Base-by-base conservation (phyloP, 2,888 invertebrate genomes). In the Caenorhabditis zanzibari region DNA sequence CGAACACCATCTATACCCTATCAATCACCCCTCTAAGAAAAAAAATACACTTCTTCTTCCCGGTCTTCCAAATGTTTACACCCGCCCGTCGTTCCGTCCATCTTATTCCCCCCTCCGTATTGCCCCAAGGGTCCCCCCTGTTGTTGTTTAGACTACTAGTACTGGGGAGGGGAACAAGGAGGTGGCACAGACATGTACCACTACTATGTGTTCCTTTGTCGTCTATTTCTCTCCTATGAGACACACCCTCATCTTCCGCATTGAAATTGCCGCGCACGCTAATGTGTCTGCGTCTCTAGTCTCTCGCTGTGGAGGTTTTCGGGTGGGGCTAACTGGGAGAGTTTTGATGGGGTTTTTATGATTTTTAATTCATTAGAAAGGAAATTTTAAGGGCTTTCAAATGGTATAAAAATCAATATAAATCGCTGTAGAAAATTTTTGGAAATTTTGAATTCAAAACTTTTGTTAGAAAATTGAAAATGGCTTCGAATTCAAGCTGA, bases 161-260 rank as follows among this genome's bases (percentile, higher is more conserved):
- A n/a, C 32, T 32, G n/a, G n/a, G n/a, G n/a, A 32, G 32, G 32
- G 7, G 32, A 7, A 32, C 5, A 32, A 32, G 32, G 32, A 32
- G 32, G 68, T 76, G 68, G 56, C 54, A 69, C 58, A n/a, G 54
- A 41, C 22, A 24, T 24, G 64, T 69, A 66, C 68, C 73, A 41
- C 63, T 44, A 58, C 24, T 16, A 44, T 44, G 10, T 44, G 14
- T 58, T 59, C 22, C 26, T 44, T 28, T 52, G 52, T 56, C 73
- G 72, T 71, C 59, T 77, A 38, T 73, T 75, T 77, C 68, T 76
- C 76, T 68, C 7, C 32, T 32, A n/a, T n/a, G n/a, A n/a, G n/a
- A n/a, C 32, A 6, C 32, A 6, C 32, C 7, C 32, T 56, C 38
- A n/a, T 52, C 49, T 35, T 64, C n/a, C n/a, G n/a, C n/a, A n/a